These are phyloP conservation scores for Trigoniulus corallinus DNA, from an alignment of 1,140 invertebrate species.

Conservation along the genomic window DNA sequence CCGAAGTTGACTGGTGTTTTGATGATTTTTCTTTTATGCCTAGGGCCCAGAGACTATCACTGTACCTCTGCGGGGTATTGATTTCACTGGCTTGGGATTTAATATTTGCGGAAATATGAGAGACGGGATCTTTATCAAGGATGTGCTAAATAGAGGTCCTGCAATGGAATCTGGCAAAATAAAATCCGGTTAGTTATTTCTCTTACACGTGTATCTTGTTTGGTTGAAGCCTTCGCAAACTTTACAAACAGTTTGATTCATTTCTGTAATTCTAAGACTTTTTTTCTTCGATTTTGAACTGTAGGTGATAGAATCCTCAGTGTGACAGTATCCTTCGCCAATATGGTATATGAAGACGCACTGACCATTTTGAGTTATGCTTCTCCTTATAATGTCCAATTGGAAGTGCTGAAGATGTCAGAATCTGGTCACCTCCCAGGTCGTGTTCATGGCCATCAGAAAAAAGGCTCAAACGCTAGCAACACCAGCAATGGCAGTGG, in stretches of 20 bases:
- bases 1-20: conserved; percentile 8
- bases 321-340: conserved; percentile 67
- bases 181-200: conserved; percentile 52
- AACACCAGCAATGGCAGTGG: conserved; percentile 18
- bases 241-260: too few relatives aligned
- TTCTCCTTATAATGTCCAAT: conserved; percentile 69
- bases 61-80: conserved; percentile 60
- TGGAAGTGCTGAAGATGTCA: conserved; percentile 40
- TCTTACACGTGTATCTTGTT: background rate
- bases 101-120: conserved; percentile 73
- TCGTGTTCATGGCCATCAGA: conserved; percentile 12
- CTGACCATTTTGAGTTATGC: conserved; percentile 74
- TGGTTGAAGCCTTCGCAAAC: conserved; percentile 5
- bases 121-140: conserved; percentile 74
- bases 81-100: conserved; percentile 82
- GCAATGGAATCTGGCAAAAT: conserved; percentile 67
- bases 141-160: conserved; percentile 67
- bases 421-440: background rate
- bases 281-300: too few relatives aligned
- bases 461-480: conserved; percentile 11
- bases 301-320: conserved; percentile 70
- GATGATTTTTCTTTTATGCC: conserved; percentile 9
- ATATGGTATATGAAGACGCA: conserved; percentile 79
- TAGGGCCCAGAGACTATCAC: conserved; percentile 36
- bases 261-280: too few relatives aligned